Evolutionary conservation across 2,888 invertebrate genomes (phyloP).

Genomic region (Dysmachus trigonus): DNA sequence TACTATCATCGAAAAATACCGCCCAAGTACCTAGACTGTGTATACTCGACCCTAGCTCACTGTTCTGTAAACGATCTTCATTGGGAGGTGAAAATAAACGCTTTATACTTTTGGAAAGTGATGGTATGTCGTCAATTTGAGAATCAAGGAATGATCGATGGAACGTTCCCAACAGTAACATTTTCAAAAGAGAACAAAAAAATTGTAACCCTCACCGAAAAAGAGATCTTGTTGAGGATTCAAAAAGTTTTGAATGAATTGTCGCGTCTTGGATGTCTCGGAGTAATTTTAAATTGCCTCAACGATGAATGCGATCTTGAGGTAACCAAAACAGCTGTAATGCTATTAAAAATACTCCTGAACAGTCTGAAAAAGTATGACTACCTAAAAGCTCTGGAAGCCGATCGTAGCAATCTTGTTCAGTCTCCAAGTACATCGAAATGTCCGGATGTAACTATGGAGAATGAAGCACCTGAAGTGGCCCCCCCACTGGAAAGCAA

Average conservation of each 20-base stretch:
- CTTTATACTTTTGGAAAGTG: constrained; percentile 76
- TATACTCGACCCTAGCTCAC: constrained; percentile 73
- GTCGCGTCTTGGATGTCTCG: constrained; percentile 75
- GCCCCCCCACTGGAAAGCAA: not conserved
- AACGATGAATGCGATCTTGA: constrained; percentile 77
- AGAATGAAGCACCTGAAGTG: not conserved
- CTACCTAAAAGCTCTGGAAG: constrained; percentile 59
- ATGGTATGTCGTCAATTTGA: constrained; percentile 73
- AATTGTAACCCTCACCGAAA: constrained; percentile 76
- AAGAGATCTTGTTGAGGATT: constrained; percentile 69
- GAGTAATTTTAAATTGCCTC: constrained; percentile 73
- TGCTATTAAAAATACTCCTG: constrained; percentile 64
- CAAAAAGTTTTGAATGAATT: constrained; percentile 74
- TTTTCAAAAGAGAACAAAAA: constrained; percentile 82
- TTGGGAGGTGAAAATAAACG: constrained; percentile 82
- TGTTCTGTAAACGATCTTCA: constrained; percentile 78
- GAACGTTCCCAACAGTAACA: constrained; percentile 79
- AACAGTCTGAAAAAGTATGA: constrained; percentile 69
- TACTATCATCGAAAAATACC: constrained; percentile 73
- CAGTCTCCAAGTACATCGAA: not conserved
- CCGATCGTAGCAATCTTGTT: not conserved
- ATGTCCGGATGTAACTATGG: not conserved
- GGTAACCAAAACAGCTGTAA: constrained; percentile 72
- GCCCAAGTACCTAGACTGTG: constrained; percentile 65
- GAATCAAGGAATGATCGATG: constrained; percentile 86